Evolutionary conservation across 2,888 invertebrate species (phyloP).

Genomic region (Stomorhina lunata): DNA sequence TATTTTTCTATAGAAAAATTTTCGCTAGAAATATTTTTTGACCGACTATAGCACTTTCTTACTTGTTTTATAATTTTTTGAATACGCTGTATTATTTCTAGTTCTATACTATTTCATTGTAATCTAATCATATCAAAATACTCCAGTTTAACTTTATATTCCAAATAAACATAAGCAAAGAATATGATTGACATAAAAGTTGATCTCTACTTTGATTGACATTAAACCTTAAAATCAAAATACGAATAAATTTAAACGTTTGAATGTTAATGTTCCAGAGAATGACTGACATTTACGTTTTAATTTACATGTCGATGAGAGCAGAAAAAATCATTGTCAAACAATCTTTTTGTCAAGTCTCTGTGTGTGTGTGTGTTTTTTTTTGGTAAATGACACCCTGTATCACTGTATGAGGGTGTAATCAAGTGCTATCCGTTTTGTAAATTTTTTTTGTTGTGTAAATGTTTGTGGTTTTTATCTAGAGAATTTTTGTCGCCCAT

Average conservation of each 20-base stretch:
- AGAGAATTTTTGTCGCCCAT: neutral
- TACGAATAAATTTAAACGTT: neutral
- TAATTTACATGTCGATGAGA: slow-evolving; percentile 3
- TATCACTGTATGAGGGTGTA: neutral
- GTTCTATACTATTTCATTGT: too few relatives aligned
- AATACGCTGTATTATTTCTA: too few relatives aligned
- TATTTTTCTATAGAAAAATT: too few relatives aligned
- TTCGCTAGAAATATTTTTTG: too few relatives aligned
- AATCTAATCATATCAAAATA: too few relatives aligned
- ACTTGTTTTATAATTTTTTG: too few relatives aligned
- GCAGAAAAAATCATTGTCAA: slow-evolving; percentile 40
- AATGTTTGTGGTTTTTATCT: neutral
- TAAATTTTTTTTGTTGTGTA: neutral
- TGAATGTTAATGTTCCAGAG: too few relatives aligned
- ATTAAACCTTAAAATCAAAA: neutral
- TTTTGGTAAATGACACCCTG: slow-evolving; percentile 12
- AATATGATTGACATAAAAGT: neutral
- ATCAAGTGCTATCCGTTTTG: neutral
- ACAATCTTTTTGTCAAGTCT: neutral
- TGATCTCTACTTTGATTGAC: neutral
- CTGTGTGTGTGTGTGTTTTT: too few relatives aligned
- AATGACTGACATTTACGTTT: neutral
- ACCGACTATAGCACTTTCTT: too few relatives aligned
- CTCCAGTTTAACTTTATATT: too few relatives aligned
- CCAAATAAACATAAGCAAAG: too few relatives aligned